Evolutionary conservation across 2,888 invertebrate genomes (phyloP).

Genomic region (Halictus quadricinctus): DNA sequence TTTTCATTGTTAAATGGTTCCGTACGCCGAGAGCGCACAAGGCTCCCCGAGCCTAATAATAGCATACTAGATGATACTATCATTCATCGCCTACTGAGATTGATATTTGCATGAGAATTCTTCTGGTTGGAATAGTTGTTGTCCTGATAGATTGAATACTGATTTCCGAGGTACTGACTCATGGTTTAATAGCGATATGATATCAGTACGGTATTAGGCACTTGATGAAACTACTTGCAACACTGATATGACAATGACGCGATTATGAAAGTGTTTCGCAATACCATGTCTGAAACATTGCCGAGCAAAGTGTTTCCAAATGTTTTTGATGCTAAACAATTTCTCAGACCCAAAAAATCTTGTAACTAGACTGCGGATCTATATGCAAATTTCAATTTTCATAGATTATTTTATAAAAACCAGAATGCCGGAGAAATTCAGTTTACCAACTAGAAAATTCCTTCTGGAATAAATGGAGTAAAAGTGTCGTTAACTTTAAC

Average conservation of each 20-base stretch:
- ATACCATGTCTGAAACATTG: background rate
- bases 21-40: no score
- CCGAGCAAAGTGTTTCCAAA: background rate
- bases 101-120: background rate
- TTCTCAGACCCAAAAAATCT: no score
- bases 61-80: no score
- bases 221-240: background rate
- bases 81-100: background rate
- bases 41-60: no score
- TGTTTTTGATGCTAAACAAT: background rate
- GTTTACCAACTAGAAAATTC: no score
- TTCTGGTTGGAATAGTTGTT: background rate
- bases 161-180: background rate
- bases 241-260: background rate
- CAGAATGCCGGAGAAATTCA: no score
- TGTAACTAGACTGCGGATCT: no score
- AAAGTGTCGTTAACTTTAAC: no score
- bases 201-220: background rate
- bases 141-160: background rate
- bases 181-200: background rate
- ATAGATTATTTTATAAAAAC: no score
- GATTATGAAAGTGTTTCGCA: background rate
- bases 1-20: no score
- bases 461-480: no score
- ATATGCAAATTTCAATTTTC: no score